These are phyloP conservation scores for Macropus fuliginosus DNA, from an alignment of 2,797 vertebrate genomes.

Conservation along the genomic window DNA sequence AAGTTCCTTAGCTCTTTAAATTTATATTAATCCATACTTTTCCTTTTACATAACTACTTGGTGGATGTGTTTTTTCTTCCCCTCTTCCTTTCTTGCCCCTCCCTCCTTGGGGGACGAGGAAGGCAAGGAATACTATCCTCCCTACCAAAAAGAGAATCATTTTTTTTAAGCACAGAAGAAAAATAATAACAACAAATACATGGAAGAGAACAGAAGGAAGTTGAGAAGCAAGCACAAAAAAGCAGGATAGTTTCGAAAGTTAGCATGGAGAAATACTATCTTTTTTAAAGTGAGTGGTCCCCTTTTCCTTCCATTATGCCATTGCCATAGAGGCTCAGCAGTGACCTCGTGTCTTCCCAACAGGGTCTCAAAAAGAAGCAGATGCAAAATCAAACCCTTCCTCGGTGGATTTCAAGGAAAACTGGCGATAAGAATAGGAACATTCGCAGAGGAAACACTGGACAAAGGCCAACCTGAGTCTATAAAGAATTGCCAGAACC, in stretches of 20 bases:
- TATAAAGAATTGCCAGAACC: neutral
- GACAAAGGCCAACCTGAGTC: neutral
- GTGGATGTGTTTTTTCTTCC: neutral
- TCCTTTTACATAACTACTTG: no score
- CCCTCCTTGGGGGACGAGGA: neutral
- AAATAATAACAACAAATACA: neutral
- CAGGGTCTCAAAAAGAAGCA: neutral
- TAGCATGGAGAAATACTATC: neutral
- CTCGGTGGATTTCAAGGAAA: neutral
- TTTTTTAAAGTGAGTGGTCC: neutral
- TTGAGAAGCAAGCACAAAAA: neutral
- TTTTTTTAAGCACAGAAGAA: neutral
- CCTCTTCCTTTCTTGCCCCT: neutral
- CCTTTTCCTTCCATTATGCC: neutral
- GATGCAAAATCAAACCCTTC: neutral
- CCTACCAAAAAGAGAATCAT: neutral
- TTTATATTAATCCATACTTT: neutral
- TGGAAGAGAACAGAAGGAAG: neutral
- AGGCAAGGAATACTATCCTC: neutral
- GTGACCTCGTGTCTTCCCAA: neutral
- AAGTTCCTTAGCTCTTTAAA: neutral
- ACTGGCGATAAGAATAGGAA: neutral
- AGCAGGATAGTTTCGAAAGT: neutral
- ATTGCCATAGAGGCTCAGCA: neutral
- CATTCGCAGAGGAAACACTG: neutral